Evolutionary conservation across 2,888 invertebrate genomes (phyloP).

Genomic region (Patella ulyssiponensis): DNA sequence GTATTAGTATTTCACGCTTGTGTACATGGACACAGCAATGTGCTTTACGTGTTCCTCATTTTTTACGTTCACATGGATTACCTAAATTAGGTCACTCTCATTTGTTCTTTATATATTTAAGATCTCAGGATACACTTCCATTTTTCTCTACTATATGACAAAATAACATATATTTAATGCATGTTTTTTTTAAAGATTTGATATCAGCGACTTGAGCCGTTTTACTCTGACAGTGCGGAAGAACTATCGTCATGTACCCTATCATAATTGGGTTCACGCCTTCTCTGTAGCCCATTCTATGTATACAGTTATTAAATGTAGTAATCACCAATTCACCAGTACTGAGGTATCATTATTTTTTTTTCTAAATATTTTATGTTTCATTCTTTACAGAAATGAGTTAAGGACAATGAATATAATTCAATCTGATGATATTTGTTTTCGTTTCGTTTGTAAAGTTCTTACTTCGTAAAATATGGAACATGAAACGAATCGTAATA

Average conservation of each 20-base stretch:
- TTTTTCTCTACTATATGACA: no score
- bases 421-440: background rate
- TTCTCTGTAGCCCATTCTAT: constrained; percentile 89
- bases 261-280: constrained; percentile 90
- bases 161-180: background rate
- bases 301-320: constrained; percentile 81
- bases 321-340: constrained; percentile 75
- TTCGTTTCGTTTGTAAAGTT: constrained; percentile 1
- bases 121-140: no score
- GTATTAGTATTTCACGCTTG: no score
- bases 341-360: constrained; percentile 76
- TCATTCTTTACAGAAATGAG: background rate
- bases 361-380: background rate
- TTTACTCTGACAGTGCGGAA: constrained; percentile 87
- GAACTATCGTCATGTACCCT: constrained; percentile 87
- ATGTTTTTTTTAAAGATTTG: constrained; percentile 75
- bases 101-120: no score
- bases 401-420: background rate
- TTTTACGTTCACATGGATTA: no score
- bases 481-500: no score
- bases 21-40: no score
- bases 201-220: constrained; percentile 79
- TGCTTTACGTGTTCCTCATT: no score
- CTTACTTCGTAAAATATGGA: background rate
- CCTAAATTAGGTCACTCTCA: no score